Conservation (phyloP, 2,113 vertebrate species). For the Pelecanoides urinatrix region DNA sequence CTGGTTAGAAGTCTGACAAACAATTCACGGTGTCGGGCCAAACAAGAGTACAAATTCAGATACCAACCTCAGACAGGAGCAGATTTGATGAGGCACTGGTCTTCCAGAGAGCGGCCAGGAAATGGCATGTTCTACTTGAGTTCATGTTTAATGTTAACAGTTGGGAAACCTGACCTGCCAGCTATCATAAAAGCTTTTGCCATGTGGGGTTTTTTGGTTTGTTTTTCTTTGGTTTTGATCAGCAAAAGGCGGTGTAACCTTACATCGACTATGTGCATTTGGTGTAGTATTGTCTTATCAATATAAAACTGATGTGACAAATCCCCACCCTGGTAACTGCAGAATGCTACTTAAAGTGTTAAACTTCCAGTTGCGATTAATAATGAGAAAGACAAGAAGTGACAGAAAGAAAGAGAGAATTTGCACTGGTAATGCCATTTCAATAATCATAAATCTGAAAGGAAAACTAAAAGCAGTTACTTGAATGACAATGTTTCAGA, state of each 20-base stretch:
- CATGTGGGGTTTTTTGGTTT: fast-evolving
- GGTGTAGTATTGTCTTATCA: neutral
- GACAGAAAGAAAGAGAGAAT: neutral
- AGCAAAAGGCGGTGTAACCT: neutral
- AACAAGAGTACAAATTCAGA: neutral
- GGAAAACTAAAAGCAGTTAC: neutral
- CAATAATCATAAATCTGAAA: neutral
- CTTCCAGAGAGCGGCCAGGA: neutral
- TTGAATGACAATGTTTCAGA: neutral
- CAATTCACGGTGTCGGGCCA: neutral
- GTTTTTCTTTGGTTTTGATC: neutral
- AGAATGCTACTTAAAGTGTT: neutral
- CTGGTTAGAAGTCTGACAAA: neutral
- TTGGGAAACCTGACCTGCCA: neutral
- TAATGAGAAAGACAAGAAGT: neutral
- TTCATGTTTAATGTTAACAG: neutral
- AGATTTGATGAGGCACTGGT: neutral
- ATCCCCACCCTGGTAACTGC: neutral
- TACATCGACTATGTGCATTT: neutral
- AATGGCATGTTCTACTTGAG: neutral
- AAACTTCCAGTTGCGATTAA: neutral
- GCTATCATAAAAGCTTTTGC: neutral
- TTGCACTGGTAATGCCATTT: neutral
- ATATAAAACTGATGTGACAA: neutral
- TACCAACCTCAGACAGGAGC: neutral